Conservation (phyloP, 1,140 invertebrate species). For the Drosophila subobscura region DNA sequence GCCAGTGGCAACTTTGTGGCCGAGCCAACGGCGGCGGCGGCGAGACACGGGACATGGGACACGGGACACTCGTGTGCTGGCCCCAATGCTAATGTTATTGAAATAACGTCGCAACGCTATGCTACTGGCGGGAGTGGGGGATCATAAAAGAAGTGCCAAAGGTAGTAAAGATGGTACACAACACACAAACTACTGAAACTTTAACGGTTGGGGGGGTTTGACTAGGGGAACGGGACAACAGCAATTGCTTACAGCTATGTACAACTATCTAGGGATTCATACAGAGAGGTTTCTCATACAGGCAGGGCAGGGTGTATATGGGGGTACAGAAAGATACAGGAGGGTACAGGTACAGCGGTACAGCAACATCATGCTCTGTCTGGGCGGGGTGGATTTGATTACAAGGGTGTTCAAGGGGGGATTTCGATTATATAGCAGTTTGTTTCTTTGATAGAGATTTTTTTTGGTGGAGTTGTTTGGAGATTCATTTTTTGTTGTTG, state of each 20-base stretch:
- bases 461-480: background rate
- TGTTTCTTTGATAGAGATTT: constrained; percentile 21
- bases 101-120: constrained; percentile 56
- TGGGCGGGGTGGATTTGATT: constrained; percentile 12
- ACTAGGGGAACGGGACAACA: constrained; percentile 44
- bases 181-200: constrained; percentile 60
- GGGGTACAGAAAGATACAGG: background rate
- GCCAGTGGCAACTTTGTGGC: constrained; percentile 44
- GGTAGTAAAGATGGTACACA: constrained; percentile 61
- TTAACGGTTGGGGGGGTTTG: constrained; percentile 20
- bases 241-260: constrained; percentile 64
- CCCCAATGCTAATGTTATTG: constrained; percentile 70
- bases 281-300: background rate
- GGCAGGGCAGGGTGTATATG: background rate
- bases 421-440: constrained; percentile 35
- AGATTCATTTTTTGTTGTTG: too few relatives aligned
- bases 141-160: constrained; percentile 76
- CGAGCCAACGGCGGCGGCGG: constrained; percentile 21
- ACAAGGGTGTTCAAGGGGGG: constrained; percentile 10
- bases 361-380: constrained; percentile 42
- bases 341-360: constrained; percentile 16
- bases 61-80: constrained; percentile 8
- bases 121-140: constrained; percentile 35
- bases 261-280: constrained; percentile 38
- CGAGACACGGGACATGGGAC: constrained; percentile 8